A percentile compares a stretch with the other conserved stretches of the same genome.
Conservation (phyloP, 2,888 invertebrate genomes). For the Choristoneura rosaceana region DNA sequence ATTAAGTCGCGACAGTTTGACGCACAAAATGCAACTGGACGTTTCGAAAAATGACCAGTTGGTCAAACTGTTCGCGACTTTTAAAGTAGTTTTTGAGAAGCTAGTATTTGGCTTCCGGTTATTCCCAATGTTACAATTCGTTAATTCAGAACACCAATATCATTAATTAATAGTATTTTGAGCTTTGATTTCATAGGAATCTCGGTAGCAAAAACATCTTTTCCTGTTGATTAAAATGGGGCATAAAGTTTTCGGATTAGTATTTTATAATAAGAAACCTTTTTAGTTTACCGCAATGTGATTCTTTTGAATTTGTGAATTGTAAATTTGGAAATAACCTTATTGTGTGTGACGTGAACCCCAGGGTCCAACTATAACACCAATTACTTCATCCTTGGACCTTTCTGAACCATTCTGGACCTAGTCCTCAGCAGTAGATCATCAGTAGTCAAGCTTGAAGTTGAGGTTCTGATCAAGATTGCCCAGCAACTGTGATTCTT, state of each 20-base stretch:
- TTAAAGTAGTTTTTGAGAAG: slow-evolving; percentile 26
- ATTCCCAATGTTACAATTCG: slow-evolving; percentile 16
- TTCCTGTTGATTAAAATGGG: no score
- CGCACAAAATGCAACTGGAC: slow-evolving; percentile 13
- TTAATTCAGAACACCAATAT: not conserved
- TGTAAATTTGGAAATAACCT: slow-evolving; percentile 16
- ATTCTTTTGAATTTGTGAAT: slow-evolving; percentile 7
- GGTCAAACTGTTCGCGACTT: slow-evolving; percentile 35
- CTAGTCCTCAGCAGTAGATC: slow-evolving; percentile 48
- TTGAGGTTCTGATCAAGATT: slow-evolving; percentile 27
- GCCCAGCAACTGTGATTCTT: not conserved
- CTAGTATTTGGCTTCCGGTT: slow-evolving; percentile 23
- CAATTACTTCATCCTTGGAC: slow-evolving; percentile 78
- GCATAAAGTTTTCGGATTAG: no score
- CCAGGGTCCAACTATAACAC: slow-evolving; percentile 83
- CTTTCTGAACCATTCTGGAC: slow-evolving; percentile 71
- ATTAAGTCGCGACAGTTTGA: slow-evolving; percentile 48
- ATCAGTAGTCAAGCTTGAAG: slow-evolving; percentile 68
- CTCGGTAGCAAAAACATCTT: no score
- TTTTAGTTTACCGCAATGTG: not conserved
- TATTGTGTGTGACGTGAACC: slow-evolving; percentile 48
- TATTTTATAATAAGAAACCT: no score
- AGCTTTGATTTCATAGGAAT: no score
- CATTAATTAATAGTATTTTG: not conserved
- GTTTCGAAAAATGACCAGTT: slow-evolving; percentile 8